Percentiles rank a stretch among this genome's conserved stretches.
Evolutionary conservation across 2,888 invertebrate genomes (phyloP).

Genomic region (Corbicula japonica): DNA sequence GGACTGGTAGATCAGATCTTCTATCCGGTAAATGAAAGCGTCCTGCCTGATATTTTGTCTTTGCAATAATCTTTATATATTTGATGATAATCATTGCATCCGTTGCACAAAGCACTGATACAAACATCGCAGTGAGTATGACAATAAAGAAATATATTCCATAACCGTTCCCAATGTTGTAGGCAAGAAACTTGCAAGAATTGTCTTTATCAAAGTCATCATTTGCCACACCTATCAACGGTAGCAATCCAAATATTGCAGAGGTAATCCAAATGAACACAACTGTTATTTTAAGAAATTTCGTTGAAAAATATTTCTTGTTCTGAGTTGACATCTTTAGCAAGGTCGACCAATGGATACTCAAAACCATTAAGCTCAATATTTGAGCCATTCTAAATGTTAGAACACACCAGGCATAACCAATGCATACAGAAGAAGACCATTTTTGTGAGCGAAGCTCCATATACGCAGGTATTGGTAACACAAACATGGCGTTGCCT

Average conservation of each 20-base stretch:
- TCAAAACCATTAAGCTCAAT: conserved; percentile 64
- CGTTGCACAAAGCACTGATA: conserved; percentile 68
- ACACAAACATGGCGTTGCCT: conserved; percentile 68
- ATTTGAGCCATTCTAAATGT: conserved; percentile 70
- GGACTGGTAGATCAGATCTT: conserved; percentile 57
- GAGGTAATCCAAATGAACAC: conserved; percentile 69
- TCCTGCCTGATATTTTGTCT: conserved; percentile 76
- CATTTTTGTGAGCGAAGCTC: conserved; percentile 62
- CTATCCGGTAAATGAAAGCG: conserved; percentile 72
- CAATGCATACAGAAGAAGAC: conserved; percentile 67
- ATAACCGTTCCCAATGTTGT: conserved; percentile 72
- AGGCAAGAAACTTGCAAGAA: conserved; percentile 73
- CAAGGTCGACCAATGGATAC: conserved; percentile 74
- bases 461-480: conserved; percentile 73
- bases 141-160: conserved; percentile 71
- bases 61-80: conserved; percentile 73
- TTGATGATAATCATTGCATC: conserved; percentile 74
- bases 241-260: conserved; percentile 68
- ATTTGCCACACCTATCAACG: conserved; percentile 68
- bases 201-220: conserved; percentile 51
- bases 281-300: conserved; percentile 65
- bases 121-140: conserved; percentile 65
- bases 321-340: conserved; percentile 69
- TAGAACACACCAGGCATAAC: conserved; percentile 71
- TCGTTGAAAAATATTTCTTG: conserved; percentile 67